A percentile compares a stretch with the other conserved stretches of the same genome.
phyloP scores from a whole-genome alignment of 2,888 invertebrate species.

The Rhopalosiphum nymphaeae region DNA sequence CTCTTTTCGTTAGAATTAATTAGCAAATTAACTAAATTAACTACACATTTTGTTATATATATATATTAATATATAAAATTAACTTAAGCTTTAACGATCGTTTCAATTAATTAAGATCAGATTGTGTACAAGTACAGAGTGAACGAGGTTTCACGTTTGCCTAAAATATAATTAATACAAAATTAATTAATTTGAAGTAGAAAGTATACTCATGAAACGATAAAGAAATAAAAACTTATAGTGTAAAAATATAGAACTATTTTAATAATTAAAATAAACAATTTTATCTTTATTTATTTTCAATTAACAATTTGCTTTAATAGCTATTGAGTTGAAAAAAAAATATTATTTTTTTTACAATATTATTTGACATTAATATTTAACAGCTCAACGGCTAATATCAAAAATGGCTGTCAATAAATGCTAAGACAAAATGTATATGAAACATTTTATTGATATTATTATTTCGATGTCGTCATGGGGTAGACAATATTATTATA shows the following conservation, averaged over 20 bases:
- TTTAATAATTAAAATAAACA: no score
- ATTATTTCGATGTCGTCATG: background rate
- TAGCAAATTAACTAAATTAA: no score
- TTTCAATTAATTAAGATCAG: background rate
- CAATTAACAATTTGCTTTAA: background rate
- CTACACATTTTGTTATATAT: no score
- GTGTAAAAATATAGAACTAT: no score
- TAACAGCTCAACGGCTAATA: background rate
- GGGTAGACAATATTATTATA: background rate
- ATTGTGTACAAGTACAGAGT: background rate
- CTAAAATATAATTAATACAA: no score
- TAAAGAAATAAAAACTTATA: background rate
- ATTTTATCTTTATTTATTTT: background rate
- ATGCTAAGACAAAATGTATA: background rate
- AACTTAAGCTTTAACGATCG: background rate
- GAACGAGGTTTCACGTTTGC: background rate
- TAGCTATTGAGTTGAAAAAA: background rate
- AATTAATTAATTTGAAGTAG: no score
- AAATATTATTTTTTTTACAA: background rate
- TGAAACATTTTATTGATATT: background rate
- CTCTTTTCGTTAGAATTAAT: no score
- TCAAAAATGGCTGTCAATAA: background rate
- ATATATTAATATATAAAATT: background rate
- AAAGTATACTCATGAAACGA: no score
- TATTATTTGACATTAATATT: background rate